Percentiles rank a stretch among this genome's conserved stretches.
These are phyloP conservation scores for Selenia dentaria DNA, from an alignment of 2,888 invertebrate species.

Conservation along the genomic window DNA sequence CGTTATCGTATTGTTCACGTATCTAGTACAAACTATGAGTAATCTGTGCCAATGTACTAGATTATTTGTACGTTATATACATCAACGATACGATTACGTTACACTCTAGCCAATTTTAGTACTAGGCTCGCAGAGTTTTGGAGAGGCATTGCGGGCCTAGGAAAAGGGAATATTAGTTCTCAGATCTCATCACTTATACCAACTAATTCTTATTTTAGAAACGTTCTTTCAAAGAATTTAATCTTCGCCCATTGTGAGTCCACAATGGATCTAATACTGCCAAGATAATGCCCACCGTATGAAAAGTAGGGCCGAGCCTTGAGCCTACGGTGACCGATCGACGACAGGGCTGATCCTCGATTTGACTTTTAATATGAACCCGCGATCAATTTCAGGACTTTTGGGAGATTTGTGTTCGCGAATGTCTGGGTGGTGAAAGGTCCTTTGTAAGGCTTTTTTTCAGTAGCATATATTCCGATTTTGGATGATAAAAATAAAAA, in stretches of 20 bases:
- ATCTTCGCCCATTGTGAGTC: conserved; percentile 45
- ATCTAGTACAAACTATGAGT: too few species aligned
- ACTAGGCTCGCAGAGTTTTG: too few species aligned
- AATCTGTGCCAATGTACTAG: too few species aligned
- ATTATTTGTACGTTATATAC: too few species aligned
- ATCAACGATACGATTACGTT: too few species aligned
- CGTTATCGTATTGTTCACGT: too few species aligned
- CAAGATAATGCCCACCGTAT: conserved; percentile 28
- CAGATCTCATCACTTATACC: conserved; percentile 20
- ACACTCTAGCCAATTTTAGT: too few species aligned
- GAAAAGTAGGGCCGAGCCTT: conserved; percentile 22
- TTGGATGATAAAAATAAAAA: too few species aligned
- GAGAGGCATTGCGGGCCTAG: too few species aligned
- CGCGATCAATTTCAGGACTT: neutral
- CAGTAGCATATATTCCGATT: too few species aligned
- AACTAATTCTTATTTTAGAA: conserved; percentile 42
- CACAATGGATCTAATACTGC: conserved; percentile 33
- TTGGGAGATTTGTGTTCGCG: neutral
- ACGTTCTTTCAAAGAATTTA: conserved; percentile 50
- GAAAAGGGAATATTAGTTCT: too few species aligned
- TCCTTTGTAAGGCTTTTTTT: neutral
- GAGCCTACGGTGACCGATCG: conserved; percentile 25
- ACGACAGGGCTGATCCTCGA: conserved; percentile 1
- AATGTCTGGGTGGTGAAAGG: neutral
- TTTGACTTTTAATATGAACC: neutral